Evolutionary conservation across 2,797 vertebrate genomes (phyloP).

Genomic region (Phoebastria nigripes): DNA sequence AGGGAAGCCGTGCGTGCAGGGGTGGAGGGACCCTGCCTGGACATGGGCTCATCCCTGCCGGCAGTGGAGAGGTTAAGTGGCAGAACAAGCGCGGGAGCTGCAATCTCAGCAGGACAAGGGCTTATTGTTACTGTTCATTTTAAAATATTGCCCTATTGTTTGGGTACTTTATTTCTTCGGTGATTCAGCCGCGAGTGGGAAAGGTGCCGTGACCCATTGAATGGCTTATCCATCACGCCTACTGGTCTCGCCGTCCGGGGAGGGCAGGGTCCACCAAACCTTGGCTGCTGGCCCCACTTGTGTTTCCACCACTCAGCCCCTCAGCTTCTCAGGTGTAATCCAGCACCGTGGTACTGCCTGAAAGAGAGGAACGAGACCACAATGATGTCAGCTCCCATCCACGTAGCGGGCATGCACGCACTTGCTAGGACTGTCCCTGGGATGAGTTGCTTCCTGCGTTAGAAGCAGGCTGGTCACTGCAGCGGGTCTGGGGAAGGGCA

Average conservation of each 20-base stretch:
- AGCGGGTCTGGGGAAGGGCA: not conserved
- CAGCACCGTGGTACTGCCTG: rapidly evolving
- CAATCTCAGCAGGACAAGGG: not conserved
- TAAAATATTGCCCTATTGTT: slow-evolving; percentile 38
- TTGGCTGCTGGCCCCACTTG: not conserved
- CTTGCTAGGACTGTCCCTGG: not conserved
- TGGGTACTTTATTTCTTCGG: not conserved
- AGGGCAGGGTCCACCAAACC: not conserved
- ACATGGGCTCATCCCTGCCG: not conserved
- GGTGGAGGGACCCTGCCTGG: not conserved
- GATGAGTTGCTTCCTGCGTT: not conserved
- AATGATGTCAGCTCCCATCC: not conserved
- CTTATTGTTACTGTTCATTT: not conserved
- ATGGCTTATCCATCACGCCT: not conserved
- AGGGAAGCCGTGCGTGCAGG: not conserved
- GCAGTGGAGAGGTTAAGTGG: not conserved
- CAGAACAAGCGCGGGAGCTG: not conserved
- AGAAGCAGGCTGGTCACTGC: not conserved
- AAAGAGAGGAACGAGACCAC: not conserved
- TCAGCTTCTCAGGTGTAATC: not conserved
- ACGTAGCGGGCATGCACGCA: rapidly evolving
- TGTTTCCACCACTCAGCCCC: not conserved
- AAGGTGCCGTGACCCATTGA: not conserved
- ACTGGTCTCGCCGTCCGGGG: not conserved
- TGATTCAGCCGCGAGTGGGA: not conserved